phyloP scores from a whole-genome alignment of 2,888 invertebrate species.

The Neoascia interrupta region DNA sequence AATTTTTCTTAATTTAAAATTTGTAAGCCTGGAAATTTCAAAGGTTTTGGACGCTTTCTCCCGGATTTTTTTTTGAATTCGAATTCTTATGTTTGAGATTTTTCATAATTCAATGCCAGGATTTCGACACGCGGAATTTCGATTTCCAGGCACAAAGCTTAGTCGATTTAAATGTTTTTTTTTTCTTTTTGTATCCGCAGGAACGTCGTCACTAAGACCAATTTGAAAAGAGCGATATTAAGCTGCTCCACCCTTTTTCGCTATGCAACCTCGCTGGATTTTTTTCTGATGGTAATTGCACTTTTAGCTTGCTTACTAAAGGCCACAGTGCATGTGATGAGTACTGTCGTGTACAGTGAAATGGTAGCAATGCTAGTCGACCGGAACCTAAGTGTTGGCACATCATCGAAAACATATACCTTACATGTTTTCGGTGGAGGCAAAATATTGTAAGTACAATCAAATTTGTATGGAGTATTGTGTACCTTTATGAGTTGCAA shows the following conservation, averaged over 20 bases:
- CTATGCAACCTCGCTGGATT: conserved; percentile 82
- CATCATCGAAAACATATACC: conserved; percentile 81
- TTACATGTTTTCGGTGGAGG: conserved; percentile 84
- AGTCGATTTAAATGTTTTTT: no score
- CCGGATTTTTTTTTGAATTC: no score
- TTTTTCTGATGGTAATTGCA: conserved; percentile 80
- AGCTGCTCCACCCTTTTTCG: conserved; percentile 80
- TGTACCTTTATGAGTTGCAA: no score
- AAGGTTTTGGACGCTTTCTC: no score
- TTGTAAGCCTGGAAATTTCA: no score
- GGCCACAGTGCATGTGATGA: conserved; percentile 83
- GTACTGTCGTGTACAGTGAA: conserved; percentile 86
- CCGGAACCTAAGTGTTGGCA: conserved; percentile 82
- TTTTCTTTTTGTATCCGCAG: no score
- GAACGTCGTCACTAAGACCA: conserved; percentile 43
- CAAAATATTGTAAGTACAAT: conserved; percentile 80
- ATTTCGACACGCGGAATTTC: no score
- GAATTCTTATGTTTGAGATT: no score
- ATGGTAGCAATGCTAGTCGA: conserved; percentile 85
- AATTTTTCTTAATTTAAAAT: no score
- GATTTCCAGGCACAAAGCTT: no score
- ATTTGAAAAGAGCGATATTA: conserved; percentile 55
- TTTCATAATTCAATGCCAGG: no score
- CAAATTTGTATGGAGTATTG: no score
- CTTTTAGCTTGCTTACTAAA: conserved; percentile 82